phyloP scores from a whole-genome alignment of 2,888 invertebrate genomes.

The Melipona beecheii region DNA sequence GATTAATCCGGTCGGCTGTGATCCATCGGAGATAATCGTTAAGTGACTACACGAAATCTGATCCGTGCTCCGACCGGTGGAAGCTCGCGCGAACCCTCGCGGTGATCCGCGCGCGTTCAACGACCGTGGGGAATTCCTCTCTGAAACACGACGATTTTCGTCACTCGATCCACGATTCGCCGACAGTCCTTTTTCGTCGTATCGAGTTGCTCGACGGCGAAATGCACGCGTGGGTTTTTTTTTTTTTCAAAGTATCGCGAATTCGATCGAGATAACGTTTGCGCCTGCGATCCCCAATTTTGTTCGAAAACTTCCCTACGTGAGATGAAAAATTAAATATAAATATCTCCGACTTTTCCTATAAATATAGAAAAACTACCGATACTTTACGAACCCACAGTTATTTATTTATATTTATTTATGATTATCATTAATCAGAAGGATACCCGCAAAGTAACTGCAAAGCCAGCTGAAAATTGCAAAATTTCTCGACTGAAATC shows the following conservation, averaged over 20 bases:
- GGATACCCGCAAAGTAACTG: not conserved
- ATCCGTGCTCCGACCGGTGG: constrained; percentile 5
- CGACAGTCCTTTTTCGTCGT: not conserved
- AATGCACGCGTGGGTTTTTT: not conserved
- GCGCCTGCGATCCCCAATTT: not conserved
- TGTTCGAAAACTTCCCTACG: too few relatives aligned
- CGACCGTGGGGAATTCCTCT: constrained; percentile 21
- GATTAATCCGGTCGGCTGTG: constrained; percentile 54
- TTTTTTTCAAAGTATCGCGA: not conserved
- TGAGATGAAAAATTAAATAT: too few relatives aligned
- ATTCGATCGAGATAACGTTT: not conserved
- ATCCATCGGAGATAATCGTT: constrained; percentile 67
- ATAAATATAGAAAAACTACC: not conserved
- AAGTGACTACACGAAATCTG: constrained; percentile 65
- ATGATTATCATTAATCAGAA: not conserved
- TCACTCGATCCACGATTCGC: not conserved
- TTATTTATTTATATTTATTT: constrained; percentile 3
- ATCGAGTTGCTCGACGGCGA: not conserved
- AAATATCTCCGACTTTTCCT: too few relatives aligned
- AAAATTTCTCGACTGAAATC: not conserved
- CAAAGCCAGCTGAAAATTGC: not conserved
- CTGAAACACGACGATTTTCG: not conserved
- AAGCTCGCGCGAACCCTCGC: constrained; percentile 6
- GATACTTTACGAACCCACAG: not conserved
- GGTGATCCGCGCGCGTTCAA: not conserved